These are phyloP conservation scores for Ophioderma brevispina DNA, from an alignment of 35 echinoderm and acorn worm genomes.

Conservation along the genomic window DNA sequence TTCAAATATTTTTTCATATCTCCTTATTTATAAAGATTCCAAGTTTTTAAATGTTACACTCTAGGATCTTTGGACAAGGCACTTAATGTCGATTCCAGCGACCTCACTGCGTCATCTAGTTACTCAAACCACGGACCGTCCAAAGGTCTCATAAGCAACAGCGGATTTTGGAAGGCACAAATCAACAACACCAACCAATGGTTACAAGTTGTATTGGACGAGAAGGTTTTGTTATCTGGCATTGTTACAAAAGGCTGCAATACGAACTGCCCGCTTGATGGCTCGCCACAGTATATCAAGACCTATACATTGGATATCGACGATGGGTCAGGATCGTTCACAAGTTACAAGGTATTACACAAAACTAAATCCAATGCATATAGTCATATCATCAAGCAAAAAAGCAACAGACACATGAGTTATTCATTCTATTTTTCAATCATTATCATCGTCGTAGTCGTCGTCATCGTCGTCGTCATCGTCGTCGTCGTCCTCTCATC, in stretches of 20 bases:
- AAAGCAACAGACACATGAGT: neutral
- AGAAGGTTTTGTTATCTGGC: constrained; percentile 15
- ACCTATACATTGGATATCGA: constrained; percentile 24
- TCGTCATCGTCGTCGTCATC: no score
- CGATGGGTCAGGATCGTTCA: neutral
- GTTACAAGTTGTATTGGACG: constrained; percentile 22
- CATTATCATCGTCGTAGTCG: no score
- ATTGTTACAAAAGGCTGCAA: constrained; percentile 35
- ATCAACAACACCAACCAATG: neutral
- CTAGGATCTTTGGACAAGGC: no score
- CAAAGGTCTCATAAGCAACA: neutral
- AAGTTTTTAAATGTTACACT: no score
- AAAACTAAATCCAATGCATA: no score
- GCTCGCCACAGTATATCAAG: constrained; percentile 22
- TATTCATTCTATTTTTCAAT: neutral
- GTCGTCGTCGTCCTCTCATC: no score
- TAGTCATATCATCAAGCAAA: no score
- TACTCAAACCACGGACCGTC: neutral
- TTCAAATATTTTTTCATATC: neutral
- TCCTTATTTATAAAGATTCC: neutral
- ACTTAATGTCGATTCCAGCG: neutral
- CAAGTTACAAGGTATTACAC: constrained; percentile 51
- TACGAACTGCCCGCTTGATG: constrained; percentile 10
- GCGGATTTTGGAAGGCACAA: constrained; percentile 15
- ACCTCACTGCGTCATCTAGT: neutral